Conservation (phyloP, 2,888 invertebrate genomes). For the Tholera decimalis region DNA sequence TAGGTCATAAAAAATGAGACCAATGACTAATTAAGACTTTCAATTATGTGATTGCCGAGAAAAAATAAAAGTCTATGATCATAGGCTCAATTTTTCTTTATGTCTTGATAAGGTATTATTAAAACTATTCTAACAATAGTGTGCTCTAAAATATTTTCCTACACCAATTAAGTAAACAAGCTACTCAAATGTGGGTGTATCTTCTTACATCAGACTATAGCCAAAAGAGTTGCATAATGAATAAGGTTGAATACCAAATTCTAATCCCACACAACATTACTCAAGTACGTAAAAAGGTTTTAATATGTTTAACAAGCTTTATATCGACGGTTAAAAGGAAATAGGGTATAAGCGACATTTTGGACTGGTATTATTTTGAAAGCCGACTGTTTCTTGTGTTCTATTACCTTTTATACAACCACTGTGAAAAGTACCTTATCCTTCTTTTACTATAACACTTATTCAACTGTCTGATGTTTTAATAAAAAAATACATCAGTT, state of each 20-base stretch:
- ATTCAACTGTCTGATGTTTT: no score
- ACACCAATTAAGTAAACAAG: conserved; percentile 30
- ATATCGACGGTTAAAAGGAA: conserved; percentile 11
- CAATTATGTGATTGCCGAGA: not conserved
- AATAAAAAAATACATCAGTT: no score
- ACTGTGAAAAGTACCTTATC: no score
- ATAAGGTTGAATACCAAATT: conserved; percentile 41
- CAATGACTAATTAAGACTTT: no score
- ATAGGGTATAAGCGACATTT: no score
- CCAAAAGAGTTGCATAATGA: conserved; percentile 47
- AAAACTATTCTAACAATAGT: conserved; percentile 16
- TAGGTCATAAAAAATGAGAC: no score
- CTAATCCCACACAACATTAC: conserved; percentile 45
- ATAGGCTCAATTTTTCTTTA: not conserved
- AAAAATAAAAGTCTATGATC: not conserved
- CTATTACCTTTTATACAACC: no score
- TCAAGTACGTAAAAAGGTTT: conserved; percentile 24
- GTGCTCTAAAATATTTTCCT: conserved; percentile 8
- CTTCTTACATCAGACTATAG: conserved; percentile 37
- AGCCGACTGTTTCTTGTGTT: no score
- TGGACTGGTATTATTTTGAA: no score
- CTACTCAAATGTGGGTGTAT: conserved; percentile 52
- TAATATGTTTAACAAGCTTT: conserved; percentile 1
- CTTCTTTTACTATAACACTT: no score
- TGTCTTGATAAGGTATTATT: conserved; percentile 5